phyloP scores from a whole-genome alignment of 2,888 invertebrate species.

The Ophion obscuratus region DNA sequence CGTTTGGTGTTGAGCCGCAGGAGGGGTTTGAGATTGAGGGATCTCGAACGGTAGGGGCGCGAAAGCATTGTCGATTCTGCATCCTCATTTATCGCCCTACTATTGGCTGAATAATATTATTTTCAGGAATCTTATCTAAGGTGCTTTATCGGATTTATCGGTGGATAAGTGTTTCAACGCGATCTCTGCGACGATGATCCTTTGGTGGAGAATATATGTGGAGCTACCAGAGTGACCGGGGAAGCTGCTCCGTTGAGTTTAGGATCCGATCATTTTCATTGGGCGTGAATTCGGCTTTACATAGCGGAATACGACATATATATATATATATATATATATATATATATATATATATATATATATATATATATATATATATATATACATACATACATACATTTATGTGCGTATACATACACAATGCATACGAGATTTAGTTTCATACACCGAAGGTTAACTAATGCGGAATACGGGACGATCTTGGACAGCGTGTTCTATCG shows the following conservation, averaged over 20 bases:
- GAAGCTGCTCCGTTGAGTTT: conserved; percentile 4
- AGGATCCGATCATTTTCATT: conserved; percentile 3
- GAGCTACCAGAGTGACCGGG: neutral
- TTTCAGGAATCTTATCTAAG: conserved; percentile 70
- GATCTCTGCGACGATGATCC: conserved; percentile 36
- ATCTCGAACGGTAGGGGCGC: conserved; percentile 5
- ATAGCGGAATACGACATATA: neutral
- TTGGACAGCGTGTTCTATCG: conserved; percentile 53
- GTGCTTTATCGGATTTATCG: conserved; percentile 73
- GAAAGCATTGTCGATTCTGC: conserved; percentile 14
- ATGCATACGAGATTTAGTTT: conserved; percentile 12
- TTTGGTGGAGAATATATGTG: conserved; percentile 19
- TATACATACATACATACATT: neutral
- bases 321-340: neutral
- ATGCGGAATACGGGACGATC: conserved; percentile 48
- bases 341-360: neutral
- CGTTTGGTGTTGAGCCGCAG: conserved; percentile 4
- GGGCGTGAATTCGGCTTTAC: conserved; percentile 31
- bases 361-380: neutral
- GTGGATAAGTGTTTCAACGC: conserved; percentile 37
- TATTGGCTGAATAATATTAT: conserved; percentile 74
- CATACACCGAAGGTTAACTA: conserved; percentile 53
- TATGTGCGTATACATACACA: neutral
- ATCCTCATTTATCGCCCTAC: conserved; percentile 40
- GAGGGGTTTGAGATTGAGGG: conserved; percentile 47